phyloP scores from a whole-genome alignment of 1,140 invertebrate genomes.

The Lutraria rhynchaena region DNA sequence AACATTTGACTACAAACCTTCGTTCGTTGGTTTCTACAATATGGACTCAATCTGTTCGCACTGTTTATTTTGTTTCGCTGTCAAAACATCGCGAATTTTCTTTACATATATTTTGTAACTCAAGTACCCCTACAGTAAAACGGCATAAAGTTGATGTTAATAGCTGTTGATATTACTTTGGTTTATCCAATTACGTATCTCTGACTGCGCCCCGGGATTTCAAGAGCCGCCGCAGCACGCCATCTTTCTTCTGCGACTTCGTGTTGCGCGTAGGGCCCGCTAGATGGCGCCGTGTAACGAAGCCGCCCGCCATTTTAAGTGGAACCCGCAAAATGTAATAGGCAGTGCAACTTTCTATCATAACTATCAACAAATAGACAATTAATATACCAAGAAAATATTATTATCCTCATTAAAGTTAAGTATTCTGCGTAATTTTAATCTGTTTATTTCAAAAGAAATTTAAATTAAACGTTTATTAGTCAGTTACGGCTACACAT shows the following conservation, averaged over 20 bases:
- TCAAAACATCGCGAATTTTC: slow-evolving; percentile 44
- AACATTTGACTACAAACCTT: slow-evolving; percentile 10
- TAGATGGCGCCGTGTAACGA: slow-evolving; percentile 46
- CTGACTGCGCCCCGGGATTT: slow-evolving; percentile 19
- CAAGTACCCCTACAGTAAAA: slow-evolving; percentile 39
- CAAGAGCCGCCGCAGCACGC: slow-evolving; percentile 38
- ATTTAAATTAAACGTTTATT: slow-evolving; percentile 53
- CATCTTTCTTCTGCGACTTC: slow-evolving; percentile 43
- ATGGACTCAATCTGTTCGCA: slow-evolving; percentile 34
- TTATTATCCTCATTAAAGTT: slow-evolving; percentile 45
- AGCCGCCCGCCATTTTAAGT: slow-evolving; percentile 48
- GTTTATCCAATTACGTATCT: slow-evolving; percentile 60
- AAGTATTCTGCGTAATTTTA: slow-evolving; percentile 49
- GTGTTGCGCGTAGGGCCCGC: background rate
- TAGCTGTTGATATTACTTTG: slow-evolving; percentile 55
- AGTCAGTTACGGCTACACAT: background rate
- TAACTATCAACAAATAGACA: slow-evolving; percentile 23
- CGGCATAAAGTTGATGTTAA: slow-evolving; percentile 47
- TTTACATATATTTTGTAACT: slow-evolving; percentile 59
- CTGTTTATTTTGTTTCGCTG: slow-evolving; percentile 59
- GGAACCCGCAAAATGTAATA: slow-evolving; percentile 33
- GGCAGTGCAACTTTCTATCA: slow-evolving; percentile 55
- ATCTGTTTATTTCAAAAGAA: slow-evolving; percentile 53
- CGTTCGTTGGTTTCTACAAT: background rate
- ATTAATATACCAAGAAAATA: slow-evolving; percentile 53